Evolutionary conservation across 2,113 vertebrate species (phyloP).

Genomic region (Gavialis gangeticus): DNA sequence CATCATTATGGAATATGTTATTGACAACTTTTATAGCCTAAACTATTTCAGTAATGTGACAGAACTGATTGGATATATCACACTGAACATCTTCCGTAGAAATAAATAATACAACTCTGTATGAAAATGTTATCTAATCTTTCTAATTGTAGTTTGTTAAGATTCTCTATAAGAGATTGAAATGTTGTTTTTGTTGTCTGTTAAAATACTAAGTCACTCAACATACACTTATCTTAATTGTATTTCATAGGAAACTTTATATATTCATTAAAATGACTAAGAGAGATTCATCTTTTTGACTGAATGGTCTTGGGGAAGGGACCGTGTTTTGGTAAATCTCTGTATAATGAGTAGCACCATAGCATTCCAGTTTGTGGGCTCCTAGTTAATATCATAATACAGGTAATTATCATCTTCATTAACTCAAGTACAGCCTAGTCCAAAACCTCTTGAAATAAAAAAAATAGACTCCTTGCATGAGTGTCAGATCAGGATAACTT

Average conservation of each 20-base stretch:
- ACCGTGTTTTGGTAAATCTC: background rate
- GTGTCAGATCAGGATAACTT: background rate
- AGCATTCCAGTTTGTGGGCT: too few species aligned
- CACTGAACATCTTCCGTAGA: constrained; percentile 4
- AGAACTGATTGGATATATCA: constrained; percentile 42
- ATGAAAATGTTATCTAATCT: background rate
- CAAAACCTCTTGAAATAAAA: too few species aligned
- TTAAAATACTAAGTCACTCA: background rate
- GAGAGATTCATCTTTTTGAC: background rate
- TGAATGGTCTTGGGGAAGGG: background rate
- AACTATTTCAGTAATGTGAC: constrained; percentile 44
- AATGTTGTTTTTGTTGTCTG: background rate
- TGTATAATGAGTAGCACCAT: too few species aligned
- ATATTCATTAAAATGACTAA: background rate
- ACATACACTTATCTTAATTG: background rate
- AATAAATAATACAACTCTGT: constrained; percentile 22
- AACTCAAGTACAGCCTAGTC: too few species aligned
- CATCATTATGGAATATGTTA: constrained; percentile 21
- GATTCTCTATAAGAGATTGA: background rate
- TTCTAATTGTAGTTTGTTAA: constrained; percentile 3
- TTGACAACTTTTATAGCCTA: constrained; percentile 64
- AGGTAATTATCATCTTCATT: too few species aligned
- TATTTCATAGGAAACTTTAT: background rate
- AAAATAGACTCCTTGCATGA: background rate
- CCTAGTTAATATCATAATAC: too few species aligned